These are phyloP conservation scores for Folsomia candida DNA, from an alignment of 2,888 invertebrate species.

Conservation along the genomic window DNA sequence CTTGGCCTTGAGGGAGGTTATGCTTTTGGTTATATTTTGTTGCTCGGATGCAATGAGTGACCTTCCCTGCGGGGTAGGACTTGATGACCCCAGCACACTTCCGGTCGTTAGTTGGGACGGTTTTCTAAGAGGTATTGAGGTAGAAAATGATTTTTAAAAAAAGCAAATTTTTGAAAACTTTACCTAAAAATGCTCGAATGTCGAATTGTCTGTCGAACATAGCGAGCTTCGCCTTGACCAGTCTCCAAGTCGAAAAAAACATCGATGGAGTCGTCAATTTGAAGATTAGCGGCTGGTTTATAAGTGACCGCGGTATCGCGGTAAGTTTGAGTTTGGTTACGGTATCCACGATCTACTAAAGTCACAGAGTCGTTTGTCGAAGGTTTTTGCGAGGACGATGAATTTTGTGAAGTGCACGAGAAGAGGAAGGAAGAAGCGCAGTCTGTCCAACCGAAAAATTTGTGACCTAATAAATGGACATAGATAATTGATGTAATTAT, in stretches of 20 bases:
- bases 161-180: no score
- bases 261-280: slow-evolving; percentile 14
- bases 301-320: background rate
- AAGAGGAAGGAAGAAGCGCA: slow-evolving; percentile 23
- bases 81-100: no score
- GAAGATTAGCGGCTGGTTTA: background rate
- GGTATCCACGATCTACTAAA: background rate
- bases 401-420: slow-evolving; percentile 13
- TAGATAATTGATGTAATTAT: no score
- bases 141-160: no score
- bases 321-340: background rate
- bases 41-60: no score
- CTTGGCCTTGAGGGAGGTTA: no score
- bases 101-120: no score
- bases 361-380: background rate
- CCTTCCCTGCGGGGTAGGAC: no score
- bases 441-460: slow-evolving; percentile 27
- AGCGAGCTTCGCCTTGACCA: slow-evolving; percentile 4
- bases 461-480: no score
- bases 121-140: no score
- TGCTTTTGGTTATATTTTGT: no score
- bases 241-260: slow-evolving; percentile 21
- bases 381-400: background rate
- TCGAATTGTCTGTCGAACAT: slow-evolving; percentile 15
- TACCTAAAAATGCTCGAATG: slow-evolving; percentile 9